These are phyloP conservation scores for Danio choprae DNA, from an alignment of 2,797 vertebrate species.

Conservation along the genomic window DNA sequence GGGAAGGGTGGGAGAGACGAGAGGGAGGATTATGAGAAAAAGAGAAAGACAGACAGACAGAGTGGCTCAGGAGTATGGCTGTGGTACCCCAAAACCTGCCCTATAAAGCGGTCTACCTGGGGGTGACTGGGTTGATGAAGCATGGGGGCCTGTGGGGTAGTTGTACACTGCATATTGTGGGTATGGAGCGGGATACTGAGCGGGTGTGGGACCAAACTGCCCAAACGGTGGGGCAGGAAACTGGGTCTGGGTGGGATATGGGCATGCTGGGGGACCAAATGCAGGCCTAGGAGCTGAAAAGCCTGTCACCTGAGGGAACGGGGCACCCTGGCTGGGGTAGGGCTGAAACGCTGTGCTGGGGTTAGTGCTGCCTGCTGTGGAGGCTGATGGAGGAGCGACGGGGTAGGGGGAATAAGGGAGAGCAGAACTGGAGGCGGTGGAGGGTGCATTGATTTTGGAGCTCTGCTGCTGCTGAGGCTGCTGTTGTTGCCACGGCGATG, in stretches of 20 bases:
- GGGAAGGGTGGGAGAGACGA: constrained; percentile 41
- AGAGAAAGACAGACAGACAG: constrained; percentile 44
- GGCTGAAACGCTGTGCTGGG: constrained; percentile 74
- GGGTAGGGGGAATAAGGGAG: constrained; percentile 80
- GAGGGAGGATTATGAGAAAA: constrained; percentile 28
- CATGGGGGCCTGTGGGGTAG: constrained; percentile 72
- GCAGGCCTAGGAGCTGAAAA: constrained; percentile 69
- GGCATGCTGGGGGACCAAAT: constrained; percentile 73
- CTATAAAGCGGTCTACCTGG: constrained; percentile 76
- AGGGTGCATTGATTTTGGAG: constrained; percentile 60
- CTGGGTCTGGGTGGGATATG: constrained; percentile 81
- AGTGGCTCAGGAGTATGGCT: constrained; percentile 79
- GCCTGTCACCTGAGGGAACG: constrained; percentile 69
- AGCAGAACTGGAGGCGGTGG: constrained; percentile 61
- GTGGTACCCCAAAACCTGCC: constrained; percentile 81
- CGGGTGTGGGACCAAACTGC: constrained; percentile 72
- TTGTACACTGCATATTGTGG: constrained; percentile 75
- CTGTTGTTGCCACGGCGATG: constrained; percentile 73
- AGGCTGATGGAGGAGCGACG: constrained; percentile 45
- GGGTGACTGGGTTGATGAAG: constrained; percentile 74
- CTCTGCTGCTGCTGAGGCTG: constrained; percentile 68
- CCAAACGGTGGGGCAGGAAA: constrained; percentile 80
- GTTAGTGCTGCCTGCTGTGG: constrained; percentile 68
- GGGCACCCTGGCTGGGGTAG: constrained; percentile 70
- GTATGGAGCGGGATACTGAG: constrained; percentile 74